Evolutionary conservation across 2,888 invertebrate species (phyloP).

Genomic region (Dioctria rufipes): DNA sequence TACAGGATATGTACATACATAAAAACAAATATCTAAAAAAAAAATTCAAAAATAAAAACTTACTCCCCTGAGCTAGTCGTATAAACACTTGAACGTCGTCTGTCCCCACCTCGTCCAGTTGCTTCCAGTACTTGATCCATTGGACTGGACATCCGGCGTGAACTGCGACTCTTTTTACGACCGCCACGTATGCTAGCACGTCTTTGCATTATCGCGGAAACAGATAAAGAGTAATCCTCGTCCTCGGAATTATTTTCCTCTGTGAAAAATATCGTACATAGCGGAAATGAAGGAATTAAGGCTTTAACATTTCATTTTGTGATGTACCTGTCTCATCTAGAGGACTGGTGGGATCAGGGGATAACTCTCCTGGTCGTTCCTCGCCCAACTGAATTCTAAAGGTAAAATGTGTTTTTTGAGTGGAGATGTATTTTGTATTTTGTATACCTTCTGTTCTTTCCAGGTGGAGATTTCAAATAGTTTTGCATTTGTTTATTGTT

Average conservation of each 20-base stretch:
- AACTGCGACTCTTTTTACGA: constrained; percentile 74
- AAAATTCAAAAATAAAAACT: constrained; percentile 65
- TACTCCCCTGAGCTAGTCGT: constrained; percentile 92
- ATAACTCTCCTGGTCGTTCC: constrained; percentile 62
- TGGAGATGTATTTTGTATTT: constrained; percentile 12
- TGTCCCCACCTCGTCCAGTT: constrained; percentile 65
- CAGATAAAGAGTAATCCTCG: constrained; percentile 89
- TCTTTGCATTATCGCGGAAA: constrained; percentile 86
- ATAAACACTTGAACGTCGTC: constrained; percentile 81
- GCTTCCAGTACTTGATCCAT: constrained; percentile 67
- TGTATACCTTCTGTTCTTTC: constrained; percentile 58
- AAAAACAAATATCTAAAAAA: constrained; percentile 16
- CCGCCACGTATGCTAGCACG: constrained; percentile 83
- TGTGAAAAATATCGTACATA: not conserved
- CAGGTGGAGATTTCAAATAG: constrained; percentile 64
- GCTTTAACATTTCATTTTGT: not conserved
- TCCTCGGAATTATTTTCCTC: constrained; percentile 77
- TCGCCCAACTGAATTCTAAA: constrained; percentile 59
- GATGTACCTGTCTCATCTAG: constrained; percentile 61
- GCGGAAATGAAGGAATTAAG: not conserved
- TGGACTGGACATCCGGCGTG: constrained; percentile 76
- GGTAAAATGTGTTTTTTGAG: constrained; percentile 14
- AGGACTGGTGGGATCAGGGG: constrained; percentile 62
- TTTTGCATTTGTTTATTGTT: constrained; percentile 66
- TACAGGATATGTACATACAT: not conserved